Base-by-base conservation (phyloP, 2,888 invertebrate species). In the Plebejus anna region DNA sequence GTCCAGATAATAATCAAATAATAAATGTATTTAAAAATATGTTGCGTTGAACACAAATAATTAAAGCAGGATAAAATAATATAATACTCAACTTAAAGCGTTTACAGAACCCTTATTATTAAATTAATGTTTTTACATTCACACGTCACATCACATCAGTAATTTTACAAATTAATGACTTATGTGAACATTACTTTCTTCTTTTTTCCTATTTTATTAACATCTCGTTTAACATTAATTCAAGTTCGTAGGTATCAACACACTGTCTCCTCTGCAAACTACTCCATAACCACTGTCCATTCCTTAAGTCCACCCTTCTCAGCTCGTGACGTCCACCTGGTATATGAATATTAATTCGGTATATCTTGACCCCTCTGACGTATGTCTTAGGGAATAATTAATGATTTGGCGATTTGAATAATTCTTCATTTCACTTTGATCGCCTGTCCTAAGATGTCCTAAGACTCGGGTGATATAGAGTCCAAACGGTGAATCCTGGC, bases 311-410 rank as follows among this genome's bases (percentile, higher is more conserved):
- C 92, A 92, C 93, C 93, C 93, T 92, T 90, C 89, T 92, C 92
- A 90, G 90, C 85, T 88, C 87, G 89, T 91, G 92, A 91, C 91
- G 89, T 89, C 90, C 94, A 93, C 92, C 92, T 93, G 89, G 86
- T 88, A 91, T 93, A 93, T 94, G 93, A 94, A 94, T 94, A 94
- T 93, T 94, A 94, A 94, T 94, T 93, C 91, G 88, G 89, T 92
- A 93, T 93, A 93, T 94, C 93, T 93, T 93, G 92, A 91, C 92
- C 93, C 91, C 87, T 88, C 89, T 90, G 91, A 90, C 89, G 90
- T 92, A 91, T 92, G 91, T 89, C 90, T 90, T 88, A 84, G 85
- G 81, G 87, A 90, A 88, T 90, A 89, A 91, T 90, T 90, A 87
- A 91, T 87, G 83, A 81, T 85, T 80, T 78, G 77, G 76, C 78